Evolutionary conservation across 2,113 vertebrate genomes (phyloP), one percentile per base, ranked within the genome.

Genomic region (Spea bombifrons): DNA sequence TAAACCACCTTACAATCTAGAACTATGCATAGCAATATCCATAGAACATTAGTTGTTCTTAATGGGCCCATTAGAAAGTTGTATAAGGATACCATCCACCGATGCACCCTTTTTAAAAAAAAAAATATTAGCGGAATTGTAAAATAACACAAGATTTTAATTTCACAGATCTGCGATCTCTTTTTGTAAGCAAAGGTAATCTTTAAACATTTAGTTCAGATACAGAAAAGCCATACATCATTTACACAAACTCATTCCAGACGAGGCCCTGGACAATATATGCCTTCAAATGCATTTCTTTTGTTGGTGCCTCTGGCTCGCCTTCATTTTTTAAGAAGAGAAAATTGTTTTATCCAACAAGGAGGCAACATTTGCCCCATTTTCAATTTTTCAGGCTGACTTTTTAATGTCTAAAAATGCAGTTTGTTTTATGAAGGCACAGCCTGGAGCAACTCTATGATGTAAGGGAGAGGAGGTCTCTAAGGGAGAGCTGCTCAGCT

Each of bases 391-490:
- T 82, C 82, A 87, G 83, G 76, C 75, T 83, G 86, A 65, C 78
- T 88, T 87, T 88, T 87, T 86, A 92, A 88, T 66, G 84, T 85
- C 81, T 90, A 85, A 91, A 87, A 92, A 91, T 87, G 82, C 81
- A 82, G 90, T 89, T 90, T 90, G 90, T 87, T 90, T 89, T 72
- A 84, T 1, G 73, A 82, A 86, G 87, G 88, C 75, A 69, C 85
- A 88, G 91, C 92, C 94, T 49, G 15, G 53, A 90, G 93, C 88
- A n/a, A 88, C 86, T 1, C 1, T 83, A 86, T 93, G 93, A 93
- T 92, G 91, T 90, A 88, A 96, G 84, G 71, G 67, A 77, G 81
- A 86, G 78, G 76, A 75, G 82, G 86, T 89, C 90, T 90, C 87
- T 8, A 80, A 86, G 86, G 83, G 88, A 87, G 88, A 80, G 73